phyloP scores from a whole-genome alignment of 2,797 vertebrate genomes.

The Eleutherodactylus coqui region DNA sequence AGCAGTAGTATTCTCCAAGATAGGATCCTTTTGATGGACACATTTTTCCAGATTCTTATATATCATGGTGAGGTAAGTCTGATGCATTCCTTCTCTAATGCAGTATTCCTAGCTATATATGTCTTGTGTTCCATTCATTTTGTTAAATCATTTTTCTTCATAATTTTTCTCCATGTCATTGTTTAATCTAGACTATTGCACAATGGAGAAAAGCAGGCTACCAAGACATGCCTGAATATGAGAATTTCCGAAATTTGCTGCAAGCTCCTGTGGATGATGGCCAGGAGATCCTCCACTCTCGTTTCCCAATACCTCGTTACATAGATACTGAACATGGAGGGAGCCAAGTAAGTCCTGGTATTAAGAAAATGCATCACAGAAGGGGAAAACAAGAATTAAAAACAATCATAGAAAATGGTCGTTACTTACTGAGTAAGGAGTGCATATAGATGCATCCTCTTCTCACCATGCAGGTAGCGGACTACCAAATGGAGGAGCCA shows the following conservation, averaged over 20 bases:
- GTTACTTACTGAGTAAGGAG: too few relatives aligned
- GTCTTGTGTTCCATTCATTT: background rate
- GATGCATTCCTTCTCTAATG: too few relatives aligned
- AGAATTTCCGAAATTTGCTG: constrained; percentile 92
- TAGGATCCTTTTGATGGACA: constrained; percentile 97
- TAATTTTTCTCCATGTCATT: background rate
- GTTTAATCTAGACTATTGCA: constrained; percentile 83
- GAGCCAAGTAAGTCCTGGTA: constrained; percentile 83
- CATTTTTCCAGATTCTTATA: constrained; percentile 98
- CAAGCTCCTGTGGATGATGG: constrained; percentile 94
- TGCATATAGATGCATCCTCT: too few relatives aligned
- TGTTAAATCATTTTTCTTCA: background rate
- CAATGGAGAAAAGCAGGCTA: constrained; percentile 97
- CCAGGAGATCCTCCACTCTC: constrained; percentile 93
- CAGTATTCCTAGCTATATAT: background rate
- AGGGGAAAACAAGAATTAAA: too few relatives aligned
- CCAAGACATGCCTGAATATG: constrained; percentile 94
- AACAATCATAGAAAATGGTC: too few relatives aligned
- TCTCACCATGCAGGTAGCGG: too few relatives aligned
- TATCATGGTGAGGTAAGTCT: constrained; percentile 93
- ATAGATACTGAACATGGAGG: constrained; percentile 97
- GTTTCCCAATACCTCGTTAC: constrained; percentile 97
- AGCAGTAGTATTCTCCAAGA: constrained; percentile 98
- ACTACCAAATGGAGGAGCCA: too few relatives aligned
- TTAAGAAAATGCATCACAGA: background rate